Evolutionary conservation across 2,888 invertebrate species (phyloP).

Genomic region (Stenoptilia bipunctidactyla): DNA sequence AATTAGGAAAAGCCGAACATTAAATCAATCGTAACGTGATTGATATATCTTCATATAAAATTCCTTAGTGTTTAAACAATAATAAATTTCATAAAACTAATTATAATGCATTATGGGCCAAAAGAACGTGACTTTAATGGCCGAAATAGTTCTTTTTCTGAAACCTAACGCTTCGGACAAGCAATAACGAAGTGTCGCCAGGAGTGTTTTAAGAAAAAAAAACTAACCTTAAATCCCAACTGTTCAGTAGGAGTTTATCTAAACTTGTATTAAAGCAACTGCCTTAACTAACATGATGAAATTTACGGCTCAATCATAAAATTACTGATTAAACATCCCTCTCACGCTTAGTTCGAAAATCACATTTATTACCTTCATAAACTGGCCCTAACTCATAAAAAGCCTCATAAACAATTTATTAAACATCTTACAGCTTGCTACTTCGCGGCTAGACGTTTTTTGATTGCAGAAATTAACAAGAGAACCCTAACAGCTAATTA

Average conservation of each 20-base stretch:
- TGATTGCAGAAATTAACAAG: not conserved
- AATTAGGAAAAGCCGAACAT: not conserved
- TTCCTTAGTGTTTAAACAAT: not conserved
- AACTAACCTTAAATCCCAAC: no score
- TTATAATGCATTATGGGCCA: not conserved
- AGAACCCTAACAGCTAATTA: constrained; percentile 44
- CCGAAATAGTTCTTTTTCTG: constrained; percentile 1
- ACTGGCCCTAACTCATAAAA: not conserved
- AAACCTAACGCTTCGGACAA: constrained; percentile 3
- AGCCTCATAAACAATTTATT: constrained; percentile 2
- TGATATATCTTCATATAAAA: not conserved
- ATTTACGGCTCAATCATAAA: no score
- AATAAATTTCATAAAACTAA: not conserved
- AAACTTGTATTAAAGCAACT: no score
- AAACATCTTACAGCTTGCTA: not conserved
- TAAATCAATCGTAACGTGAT: not conserved
- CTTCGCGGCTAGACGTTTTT: not conserved
- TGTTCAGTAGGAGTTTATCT: no score
- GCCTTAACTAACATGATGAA: no score
- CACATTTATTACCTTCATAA: not conserved
- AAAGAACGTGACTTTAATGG: not conserved
- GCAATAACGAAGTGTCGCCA: constrained; percentile 2
- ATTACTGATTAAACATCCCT: no score
- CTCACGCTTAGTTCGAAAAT: not conserved
- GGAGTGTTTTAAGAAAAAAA: no score